Percentiles rank a stretch among this genome's conserved stretches.
phyloP scores from a whole-genome alignment of 2,797 vertebrate species.

The Acropternis orthonyx region DNA sequence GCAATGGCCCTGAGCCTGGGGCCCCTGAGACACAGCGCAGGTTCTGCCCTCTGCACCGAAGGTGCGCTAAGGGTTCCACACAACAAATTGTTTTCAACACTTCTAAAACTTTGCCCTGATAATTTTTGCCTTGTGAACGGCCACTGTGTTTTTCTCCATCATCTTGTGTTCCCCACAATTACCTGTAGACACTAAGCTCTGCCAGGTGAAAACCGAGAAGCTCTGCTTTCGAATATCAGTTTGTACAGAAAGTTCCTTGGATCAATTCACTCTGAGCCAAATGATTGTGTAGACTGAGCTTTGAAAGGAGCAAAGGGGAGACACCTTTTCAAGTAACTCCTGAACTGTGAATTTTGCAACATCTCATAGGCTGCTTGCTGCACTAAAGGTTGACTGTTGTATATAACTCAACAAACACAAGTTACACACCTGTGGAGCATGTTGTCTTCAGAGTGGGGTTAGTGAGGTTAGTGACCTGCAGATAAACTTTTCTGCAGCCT shows the following conservation, averaged over 20 bases:
- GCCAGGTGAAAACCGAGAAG: neutral
- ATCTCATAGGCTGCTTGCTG: neutral
- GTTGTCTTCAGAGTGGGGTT: neutral
- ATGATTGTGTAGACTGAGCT: neutral
- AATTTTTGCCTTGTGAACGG: neutral
- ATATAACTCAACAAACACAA: neutral
- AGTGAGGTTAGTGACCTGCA: neutral
- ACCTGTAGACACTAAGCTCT: neutral
- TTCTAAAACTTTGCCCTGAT: neutral
- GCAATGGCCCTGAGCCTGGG: too few species aligned
- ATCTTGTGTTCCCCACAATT: neutral
- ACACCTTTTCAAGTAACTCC: neutral
- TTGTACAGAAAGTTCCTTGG: neutral
- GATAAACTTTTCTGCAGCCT: neutral
- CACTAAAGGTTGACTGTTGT: accelerated
- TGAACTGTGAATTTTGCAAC: neutral
- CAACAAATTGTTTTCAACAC: neutral
- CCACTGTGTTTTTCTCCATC: neutral
- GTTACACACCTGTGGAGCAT: neutral
- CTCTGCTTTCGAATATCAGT: neutral
- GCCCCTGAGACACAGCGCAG: neutral
- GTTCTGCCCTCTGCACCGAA: neutral
- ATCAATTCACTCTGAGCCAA: neutral
- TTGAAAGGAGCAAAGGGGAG: neutral
- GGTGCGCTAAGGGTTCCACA: neutral